Conservation (phyloP, 1,140 invertebrate genomes). For the Tribolium castaneum region DNA sequence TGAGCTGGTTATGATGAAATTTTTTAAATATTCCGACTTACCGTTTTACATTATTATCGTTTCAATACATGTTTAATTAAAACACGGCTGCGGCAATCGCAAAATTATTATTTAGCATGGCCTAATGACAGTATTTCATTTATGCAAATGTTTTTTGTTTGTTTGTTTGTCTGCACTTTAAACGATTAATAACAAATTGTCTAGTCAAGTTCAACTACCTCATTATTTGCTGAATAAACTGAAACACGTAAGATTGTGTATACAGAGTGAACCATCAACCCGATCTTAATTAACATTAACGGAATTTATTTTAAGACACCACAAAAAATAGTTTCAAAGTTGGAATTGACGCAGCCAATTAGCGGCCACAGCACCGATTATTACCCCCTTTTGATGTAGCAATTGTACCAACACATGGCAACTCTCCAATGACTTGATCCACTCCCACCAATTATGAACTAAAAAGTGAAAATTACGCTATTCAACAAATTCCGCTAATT, state of each 20-base stretch:
- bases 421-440: conserved; percentile 3
- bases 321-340: not conserved
- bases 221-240: conserved; percentile 24
- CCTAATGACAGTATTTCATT: not conserved
- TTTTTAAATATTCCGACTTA: not conserved
- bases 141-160: conserved; percentile 22
- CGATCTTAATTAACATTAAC: not conserved
- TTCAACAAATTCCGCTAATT: conserved; percentile 3
- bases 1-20: not conserved
- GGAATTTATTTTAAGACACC: not conserved
- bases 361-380: not conserved
- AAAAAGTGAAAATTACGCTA: not conserved
- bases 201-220: conserved; percentile 32
- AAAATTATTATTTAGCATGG: not conserved
- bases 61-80: not conserved
- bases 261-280: not conserved
- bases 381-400: conserved; percentile 1
- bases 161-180: conserved; percentile 30
- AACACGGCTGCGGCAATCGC: not conserved
- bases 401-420: conserved; percentile 1
- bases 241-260: not conserved
- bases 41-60: not conserved
- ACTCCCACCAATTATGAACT: conserved; percentile 13
- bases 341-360: not conserved
- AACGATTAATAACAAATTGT: conserved; percentile 29